Conservation (phyloP, 2,797 vertebrate species). For the Rhinogobio ventralis region DNA sequence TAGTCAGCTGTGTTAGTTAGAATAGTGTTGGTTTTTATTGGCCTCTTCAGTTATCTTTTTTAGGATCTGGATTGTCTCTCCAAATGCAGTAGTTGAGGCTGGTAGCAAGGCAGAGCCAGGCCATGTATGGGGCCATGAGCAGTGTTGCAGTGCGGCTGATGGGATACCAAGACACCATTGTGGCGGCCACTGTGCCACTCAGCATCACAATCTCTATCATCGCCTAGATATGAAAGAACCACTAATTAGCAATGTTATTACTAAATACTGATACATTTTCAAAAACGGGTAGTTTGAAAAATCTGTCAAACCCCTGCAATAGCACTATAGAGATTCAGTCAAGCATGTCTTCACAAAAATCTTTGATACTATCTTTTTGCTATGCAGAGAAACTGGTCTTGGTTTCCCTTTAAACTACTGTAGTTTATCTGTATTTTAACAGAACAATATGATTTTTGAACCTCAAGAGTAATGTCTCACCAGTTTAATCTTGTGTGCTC, state of each 20-base stretch:
- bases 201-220: conserved; percentile 76
- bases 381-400: conserved; percentile 2
- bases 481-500: conserved; percentile 81
- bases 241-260: neutral
- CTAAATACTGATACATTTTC: too few species aligned
- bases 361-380: neutral
- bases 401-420: neutral
- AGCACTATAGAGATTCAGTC: neutral
- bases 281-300: neutral
- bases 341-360: neutral
- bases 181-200: conserved; percentile 81
- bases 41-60: conserved; percentile 65
- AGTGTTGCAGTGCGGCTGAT: conserved; percentile 83
- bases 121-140: conserved; percentile 87
- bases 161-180: conserved; percentile 83
- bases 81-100: conserved; percentile 86
- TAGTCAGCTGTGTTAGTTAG: conserved; percentile 7
- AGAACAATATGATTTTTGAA: neutral
- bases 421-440: neutral
- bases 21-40: conserved; percentile 11
- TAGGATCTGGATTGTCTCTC: conserved; percentile 84
- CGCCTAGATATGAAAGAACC: conserved; percentile 64
- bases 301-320: neutral
- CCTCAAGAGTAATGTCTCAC: conserved; percentile 67
- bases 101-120: conserved; percentile 87